Conservation (phyloP, 2,113 vertebrate genomes). For the Myiopsitta monachus region DNA sequence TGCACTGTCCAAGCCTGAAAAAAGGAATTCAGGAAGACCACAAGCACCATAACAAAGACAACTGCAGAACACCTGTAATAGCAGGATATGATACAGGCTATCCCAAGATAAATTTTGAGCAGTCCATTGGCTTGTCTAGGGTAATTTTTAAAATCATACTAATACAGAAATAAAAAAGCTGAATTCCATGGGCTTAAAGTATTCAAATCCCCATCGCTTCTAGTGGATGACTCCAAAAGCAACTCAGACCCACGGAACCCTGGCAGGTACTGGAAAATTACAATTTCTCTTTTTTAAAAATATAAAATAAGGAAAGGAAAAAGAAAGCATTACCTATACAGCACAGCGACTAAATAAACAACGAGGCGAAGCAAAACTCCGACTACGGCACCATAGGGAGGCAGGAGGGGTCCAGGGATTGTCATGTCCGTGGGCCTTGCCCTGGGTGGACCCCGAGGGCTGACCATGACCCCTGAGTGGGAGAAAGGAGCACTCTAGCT, state of each 20-base stretch:
- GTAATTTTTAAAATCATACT: neutral
- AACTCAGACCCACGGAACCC: neutral
- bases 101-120: neutral
- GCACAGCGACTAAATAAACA: conserved; percentile 64
- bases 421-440: neutral
- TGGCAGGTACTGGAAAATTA: neutral
- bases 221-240: neutral
- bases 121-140: neutral
- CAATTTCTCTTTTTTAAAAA: neutral
- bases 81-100: neutral
- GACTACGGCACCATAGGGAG: conserved; percentile 61
- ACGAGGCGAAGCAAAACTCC: conserved; percentile 69
- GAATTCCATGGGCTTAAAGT: neutral
- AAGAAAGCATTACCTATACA: conserved; percentile 72
- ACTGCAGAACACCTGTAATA: neutral
- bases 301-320: neutral
- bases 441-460: neutral
- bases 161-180: neutral
- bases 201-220: neutral
- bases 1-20: neutral
- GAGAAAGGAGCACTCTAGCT: conserved; percentile 57
- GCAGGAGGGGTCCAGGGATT: conserved; percentile 63
- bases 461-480: conserved; percentile 35
- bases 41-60: neutral
- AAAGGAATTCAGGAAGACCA: neutral